Evolutionary conservation across 1,140 invertebrate genomes (phyloP), one percentile per base, ranked within the genome.

Genomic region (Zaprionus africanus): DNA sequence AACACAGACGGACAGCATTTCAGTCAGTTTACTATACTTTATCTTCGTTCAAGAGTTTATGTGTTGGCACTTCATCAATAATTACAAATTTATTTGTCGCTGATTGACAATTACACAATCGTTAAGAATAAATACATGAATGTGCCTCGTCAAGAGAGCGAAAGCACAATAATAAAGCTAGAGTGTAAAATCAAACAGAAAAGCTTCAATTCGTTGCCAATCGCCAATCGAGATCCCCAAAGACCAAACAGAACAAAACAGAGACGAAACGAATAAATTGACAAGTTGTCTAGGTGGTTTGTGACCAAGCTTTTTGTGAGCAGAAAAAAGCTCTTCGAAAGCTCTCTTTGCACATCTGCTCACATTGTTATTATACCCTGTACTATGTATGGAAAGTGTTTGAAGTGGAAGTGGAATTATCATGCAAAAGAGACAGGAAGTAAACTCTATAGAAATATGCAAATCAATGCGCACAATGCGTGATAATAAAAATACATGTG

Each of bases 81-180:
- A 56, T 63, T 53, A 63, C 24, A 56, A 46, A 43, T 28, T 11
- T 31, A 19, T 41, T 65, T 65, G 63, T 65, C 53, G 53, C 24
- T 43, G 36, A 43, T 65, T 56, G 53, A 65, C 51, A 65, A 65
- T 65, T 65, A 65, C 63, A 65, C 63, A 65, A 65, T 65, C 63
- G 63, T 65, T 65, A 65, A 65, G 63, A 65, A 65, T 65, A 65
- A 65, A 65, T 56, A 56, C 38, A 53, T 51, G 46, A 51, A 51
- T 65, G 63, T 56, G 63, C 51, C 34, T 65, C 63, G 54, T 57
- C 63, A 53, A 17, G 53, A 17, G 63, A 65, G 22, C 36, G 63
- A 65, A 65, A 65, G 63, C 51, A 65, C 63, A 65, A 65, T 65
- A 56, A 53, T 65, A 65, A 65, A 65, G 63, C 63, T 57, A 65